Conservation (phyloP, 37 sponge, comb jelly and placozoan genomes). For the Chondrilla cf. caribensis region DNA sequence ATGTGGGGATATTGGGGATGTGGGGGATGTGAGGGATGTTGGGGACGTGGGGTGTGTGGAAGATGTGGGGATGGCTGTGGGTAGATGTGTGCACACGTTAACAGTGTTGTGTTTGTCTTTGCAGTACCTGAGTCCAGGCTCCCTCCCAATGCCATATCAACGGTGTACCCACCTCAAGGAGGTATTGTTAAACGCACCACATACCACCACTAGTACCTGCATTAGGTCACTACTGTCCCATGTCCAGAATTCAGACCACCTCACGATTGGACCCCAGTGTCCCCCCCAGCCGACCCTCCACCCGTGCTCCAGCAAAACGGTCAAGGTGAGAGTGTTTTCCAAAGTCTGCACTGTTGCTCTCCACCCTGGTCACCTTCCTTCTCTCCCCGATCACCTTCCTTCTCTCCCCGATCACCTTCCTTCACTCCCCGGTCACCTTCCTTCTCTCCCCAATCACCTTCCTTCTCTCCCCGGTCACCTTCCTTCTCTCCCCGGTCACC, state of each 20-base stretch:
- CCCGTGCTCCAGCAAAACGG: too few relatives aligned
- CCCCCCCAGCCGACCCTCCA: too few relatives aligned
- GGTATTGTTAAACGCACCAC: not conserved
- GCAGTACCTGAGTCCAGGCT: not conserved
- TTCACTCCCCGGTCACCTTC: not conserved
- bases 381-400: not conserved
- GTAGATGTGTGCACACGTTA: not conserved
- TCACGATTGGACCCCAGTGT: too few relatives aligned
- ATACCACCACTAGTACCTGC: too few relatives aligned
- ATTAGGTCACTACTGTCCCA: too few relatives aligned
- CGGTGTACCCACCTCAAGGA: slow-evolving; percentile 28
- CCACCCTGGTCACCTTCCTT: not conserved
- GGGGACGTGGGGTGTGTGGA: not conserved
- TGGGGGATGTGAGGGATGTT: too few relatives aligned
- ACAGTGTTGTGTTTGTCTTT: not conserved
- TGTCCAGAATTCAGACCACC: too few relatives aligned
- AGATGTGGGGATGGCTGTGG: not conserved
- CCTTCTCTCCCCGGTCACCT: not conserved
- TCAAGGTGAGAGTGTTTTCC: not conserved
- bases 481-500: too few relatives aligned
- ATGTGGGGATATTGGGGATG: too few relatives aligned
- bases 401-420: not conserved
- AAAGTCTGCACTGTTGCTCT: not conserved
- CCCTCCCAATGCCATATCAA: slow-evolving; percentile 10
- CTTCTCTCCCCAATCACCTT: not conserved